phyloP scores from a whole-genome alignment of 2,113 vertebrate genomes.

The Xiphophorus maculatus region DNA sequence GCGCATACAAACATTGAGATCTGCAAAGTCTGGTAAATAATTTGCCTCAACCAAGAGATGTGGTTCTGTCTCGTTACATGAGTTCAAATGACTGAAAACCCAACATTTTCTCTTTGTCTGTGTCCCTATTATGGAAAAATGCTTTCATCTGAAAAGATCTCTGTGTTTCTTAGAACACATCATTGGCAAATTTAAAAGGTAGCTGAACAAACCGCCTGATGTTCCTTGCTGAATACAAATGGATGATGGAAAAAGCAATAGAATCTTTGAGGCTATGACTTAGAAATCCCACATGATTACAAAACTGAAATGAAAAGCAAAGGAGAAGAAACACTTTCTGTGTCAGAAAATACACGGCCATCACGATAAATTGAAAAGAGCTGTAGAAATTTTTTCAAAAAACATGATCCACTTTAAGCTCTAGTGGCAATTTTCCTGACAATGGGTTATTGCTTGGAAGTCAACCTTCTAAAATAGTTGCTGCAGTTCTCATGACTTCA shows the following conservation, averaged over 20 bases:
- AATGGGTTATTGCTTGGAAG: background rate
- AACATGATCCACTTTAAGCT: background rate
- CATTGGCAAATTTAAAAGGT: too few relatives aligned
- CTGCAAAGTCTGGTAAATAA: constrained; percentile 28
- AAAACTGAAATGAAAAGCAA: too few relatives aligned
- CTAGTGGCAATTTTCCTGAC: constrained; percentile 26
- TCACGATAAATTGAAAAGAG: too few relatives aligned
- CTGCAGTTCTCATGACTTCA: constrained; percentile 23
- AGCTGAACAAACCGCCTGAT: too few relatives aligned
- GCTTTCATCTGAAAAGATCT: too few relatives aligned
- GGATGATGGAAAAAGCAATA: too few relatives aligned
- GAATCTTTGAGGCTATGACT: too few relatives aligned
- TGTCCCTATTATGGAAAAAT: background rate
- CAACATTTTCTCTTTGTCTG: background rate
- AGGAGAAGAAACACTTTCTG: too few relatives aligned
- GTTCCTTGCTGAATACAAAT: too few relatives aligned
- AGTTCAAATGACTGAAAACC: constrained; percentile 6
- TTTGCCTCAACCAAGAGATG: constrained; percentile 10
- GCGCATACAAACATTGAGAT: constrained; percentile 18
- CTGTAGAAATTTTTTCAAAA: background rate
- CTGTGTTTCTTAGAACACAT: too few relatives aligned
- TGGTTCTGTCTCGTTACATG: background rate
- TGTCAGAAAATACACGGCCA: too few relatives aligned
- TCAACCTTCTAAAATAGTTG: constrained; percentile 35
- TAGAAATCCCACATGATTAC: too few relatives aligned